Conservation (phyloP, 1,140 invertebrate genomes). For the Sinella curviseta region DNA sequence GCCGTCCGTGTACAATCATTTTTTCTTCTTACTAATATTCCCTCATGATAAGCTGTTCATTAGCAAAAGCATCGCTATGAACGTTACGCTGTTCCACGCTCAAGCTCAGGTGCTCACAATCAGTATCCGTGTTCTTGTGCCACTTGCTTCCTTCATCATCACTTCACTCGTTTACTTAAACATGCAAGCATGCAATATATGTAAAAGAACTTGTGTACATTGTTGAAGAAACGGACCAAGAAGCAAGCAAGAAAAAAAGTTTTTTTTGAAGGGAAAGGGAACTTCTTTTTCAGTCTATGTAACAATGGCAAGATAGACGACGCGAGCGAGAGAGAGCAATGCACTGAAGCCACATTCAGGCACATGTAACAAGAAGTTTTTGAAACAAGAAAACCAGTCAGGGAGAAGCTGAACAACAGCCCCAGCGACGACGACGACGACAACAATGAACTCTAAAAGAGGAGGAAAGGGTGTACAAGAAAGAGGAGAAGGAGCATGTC, state of each 20-base stretch:
- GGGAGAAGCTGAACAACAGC: neutral
- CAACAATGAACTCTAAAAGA: constrained; percentile 13
- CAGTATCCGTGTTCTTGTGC: no score
- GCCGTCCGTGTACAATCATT: neutral
- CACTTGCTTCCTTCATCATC: no score
- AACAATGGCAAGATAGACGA: constrained; percentile 2
- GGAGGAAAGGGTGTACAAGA: constrained; percentile 10
- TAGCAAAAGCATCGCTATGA: no score
- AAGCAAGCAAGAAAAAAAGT: neutral
- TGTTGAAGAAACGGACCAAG: neutral
- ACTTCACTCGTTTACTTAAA: no score
- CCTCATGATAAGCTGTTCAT: no score
- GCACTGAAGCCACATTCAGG: neutral
- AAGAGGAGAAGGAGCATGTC: neutral
- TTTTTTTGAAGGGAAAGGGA: constrained; percentile 17
- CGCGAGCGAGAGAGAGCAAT: neutral
- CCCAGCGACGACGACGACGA: neutral
- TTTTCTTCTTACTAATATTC: no score
- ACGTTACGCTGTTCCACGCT: no score
- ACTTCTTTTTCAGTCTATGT: neutral
- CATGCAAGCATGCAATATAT: no score
- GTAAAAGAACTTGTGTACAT: no score
- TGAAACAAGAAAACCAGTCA: constrained; percentile 8
- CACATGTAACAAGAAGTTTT: neutral
- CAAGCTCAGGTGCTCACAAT: no score